Evolutionary conservation across 2,888 invertebrate species (phyloP).

Genomic region (Caenorhabditis macrosperma): DNA sequence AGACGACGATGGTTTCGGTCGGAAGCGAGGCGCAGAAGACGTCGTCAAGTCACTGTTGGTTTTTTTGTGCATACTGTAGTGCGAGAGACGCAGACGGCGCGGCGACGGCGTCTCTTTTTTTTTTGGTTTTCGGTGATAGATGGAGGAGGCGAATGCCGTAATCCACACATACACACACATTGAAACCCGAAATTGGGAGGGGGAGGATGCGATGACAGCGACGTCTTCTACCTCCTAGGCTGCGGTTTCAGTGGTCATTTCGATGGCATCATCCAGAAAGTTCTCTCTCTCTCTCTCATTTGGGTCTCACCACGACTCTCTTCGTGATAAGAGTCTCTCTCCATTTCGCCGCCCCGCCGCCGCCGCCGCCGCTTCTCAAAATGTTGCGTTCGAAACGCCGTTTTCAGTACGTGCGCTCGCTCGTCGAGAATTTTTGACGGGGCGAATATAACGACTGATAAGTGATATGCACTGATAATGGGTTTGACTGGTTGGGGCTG

Average conservation of each 20-base stretch:
- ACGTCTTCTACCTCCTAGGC: neutral
- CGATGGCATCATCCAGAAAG: too few relatives aligned
- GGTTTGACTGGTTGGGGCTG: neutral
- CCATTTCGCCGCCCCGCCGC: slow-evolving; percentile 8
- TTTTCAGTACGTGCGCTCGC: neutral
- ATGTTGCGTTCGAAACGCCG: neutral
- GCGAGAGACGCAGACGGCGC: neutral
- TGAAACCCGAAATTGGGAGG: too few relatives aligned
- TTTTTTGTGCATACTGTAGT: slow-evolving; percentile 1
- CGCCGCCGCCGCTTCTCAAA: neutral
- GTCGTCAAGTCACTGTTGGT: neutral
- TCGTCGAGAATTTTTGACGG: neutral
- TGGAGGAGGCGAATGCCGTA: too few relatives aligned
- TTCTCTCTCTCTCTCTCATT: too few relatives aligned
- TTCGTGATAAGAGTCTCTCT: neutral
- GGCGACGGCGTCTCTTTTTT: neutral
- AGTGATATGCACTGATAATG: neutral
- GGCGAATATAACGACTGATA: neutral
- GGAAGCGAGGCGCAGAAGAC: neutral
- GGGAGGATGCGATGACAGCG: too few relatives aligned
- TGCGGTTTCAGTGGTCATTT: neutral
- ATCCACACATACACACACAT: too few relatives aligned
- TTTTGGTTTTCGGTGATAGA: too few relatives aligned
- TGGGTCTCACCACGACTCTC: neutral
- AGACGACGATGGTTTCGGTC: neutral